Base-by-base conservation (phyloP, 2,888 invertebrate genomes). In the Dasypolia templi region DNA sequence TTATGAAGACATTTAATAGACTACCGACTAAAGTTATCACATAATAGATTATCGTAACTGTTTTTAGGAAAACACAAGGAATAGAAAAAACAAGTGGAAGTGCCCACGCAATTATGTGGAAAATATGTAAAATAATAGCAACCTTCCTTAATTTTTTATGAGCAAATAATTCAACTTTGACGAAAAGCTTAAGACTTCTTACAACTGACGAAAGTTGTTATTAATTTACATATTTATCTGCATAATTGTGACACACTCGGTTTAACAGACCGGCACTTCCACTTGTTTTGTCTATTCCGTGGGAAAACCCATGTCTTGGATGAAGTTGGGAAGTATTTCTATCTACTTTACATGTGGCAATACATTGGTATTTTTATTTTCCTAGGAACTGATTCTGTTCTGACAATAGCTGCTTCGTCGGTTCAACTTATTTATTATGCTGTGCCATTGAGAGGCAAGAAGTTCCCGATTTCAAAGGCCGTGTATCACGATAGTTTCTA, bases 401-500 rank as follows among this genome's bases (percentile, higher is more conserved):
- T 64, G 56, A 82, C 71, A 77, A 69, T 76, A 68, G 61, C 53
- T 62, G 35, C 12, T 56, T 82, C 42, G 64, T 19, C 61, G 51
- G 63, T 58, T 81, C 63, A 59, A 58, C 71, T 81, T 85, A 85
- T 85, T 82, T 82, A 81, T 85, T 71, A 77, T 85, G 44, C 70
- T 69, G 53, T 39, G 53, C 65, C 39, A 59, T 75, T 66, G 76
- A 70, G 56, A 67, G 29, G 53, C 56, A 71, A 76, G 64, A 29
- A 61, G 44, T 62, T 32, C n/a, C 55, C 55, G 63, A 68, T 35
- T 71, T 49, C 64, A 76, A 81, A 84, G 61, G 61, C 75, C 22
- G 35, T 58, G 35, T 59, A n/a, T n/a, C n/a, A n/a, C n/a, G n/a
- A n/a, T n/a, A n/a, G n/a, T n/a, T n/a, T n/a, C n/a, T n/a, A n/a